Evolutionary conservation across 2,797 vertebrate species (phyloP).

Genomic region (Pseudochirops corinnae): DNA sequence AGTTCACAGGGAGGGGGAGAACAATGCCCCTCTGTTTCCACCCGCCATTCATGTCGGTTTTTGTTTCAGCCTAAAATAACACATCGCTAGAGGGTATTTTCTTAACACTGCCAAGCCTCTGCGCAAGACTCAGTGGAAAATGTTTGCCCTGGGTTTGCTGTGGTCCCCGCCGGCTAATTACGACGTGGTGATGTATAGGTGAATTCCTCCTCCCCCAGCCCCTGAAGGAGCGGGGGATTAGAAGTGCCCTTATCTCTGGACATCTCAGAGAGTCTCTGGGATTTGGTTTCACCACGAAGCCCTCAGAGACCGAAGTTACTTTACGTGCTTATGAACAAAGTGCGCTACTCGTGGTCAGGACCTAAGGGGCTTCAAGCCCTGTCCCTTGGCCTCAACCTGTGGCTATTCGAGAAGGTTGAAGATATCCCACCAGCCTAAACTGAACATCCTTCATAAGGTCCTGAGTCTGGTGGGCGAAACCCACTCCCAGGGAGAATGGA

Average conservation of each 20-base stretch:
- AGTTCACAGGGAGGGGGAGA: conserved; percentile 85
- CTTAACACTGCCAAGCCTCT: conserved; percentile 85
- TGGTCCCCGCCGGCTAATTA: conserved; percentile 89
- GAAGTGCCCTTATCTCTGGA: conserved; percentile 93
- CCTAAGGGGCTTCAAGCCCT: conserved; percentile 93
- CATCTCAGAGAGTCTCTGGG: conserved; percentile 94
- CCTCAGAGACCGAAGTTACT: conserved; percentile 87
- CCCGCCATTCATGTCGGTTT: conserved; percentile 89
- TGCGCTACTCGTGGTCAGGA: conserved; percentile 91
- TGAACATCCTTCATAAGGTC: conserved; percentile 83
- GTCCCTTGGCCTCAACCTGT: conserved; percentile 91
- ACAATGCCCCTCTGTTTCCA: conserved; percentile 90
- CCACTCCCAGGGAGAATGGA: conserved; percentile 77
- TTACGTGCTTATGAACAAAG: conserved; percentile 88
- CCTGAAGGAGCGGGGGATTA: conserved; percentile 91
- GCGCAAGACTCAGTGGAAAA: conserved; percentile 86
- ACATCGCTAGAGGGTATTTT: conserved; percentile 88
- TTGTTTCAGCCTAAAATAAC: conserved; percentile 92
- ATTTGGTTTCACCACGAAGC: conserved; percentile 93
- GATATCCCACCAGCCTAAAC: conserved; percentile 91
- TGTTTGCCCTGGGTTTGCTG: conserved; percentile 84
- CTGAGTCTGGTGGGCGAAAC: conserved; percentile 79
- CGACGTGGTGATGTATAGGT: conserved; percentile 95
- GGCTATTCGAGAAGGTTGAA: conserved; percentile 96
- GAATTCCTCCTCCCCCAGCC: conserved; percentile 92